Evolutionary conservation across 2,113 vertebrate genomes (phyloP).

Genomic region (Sapajus apella): DNA sequence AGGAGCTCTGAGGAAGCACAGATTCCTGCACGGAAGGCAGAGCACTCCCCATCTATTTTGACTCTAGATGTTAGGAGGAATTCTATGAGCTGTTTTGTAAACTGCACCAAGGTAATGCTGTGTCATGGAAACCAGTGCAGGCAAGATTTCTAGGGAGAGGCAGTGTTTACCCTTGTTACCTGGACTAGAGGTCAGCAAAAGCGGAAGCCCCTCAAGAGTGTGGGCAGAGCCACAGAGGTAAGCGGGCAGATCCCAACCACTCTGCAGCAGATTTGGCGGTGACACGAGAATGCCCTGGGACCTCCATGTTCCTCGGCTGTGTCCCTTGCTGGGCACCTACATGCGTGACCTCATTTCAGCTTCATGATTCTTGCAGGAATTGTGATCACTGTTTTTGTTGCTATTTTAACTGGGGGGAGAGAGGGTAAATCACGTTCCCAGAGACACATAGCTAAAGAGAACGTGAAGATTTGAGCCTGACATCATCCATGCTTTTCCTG

Average conservation of each 20-base stretch:
- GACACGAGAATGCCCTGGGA: too few relatives aligned
- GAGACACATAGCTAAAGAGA: background rate
- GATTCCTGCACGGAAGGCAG: accelerated
- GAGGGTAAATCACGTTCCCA: too few relatives aligned
- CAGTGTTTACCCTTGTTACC: background rate
- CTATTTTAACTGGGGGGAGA: background rate
- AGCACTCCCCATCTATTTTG: background rate
- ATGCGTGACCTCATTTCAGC: accelerated
- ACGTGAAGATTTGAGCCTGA: accelerated
- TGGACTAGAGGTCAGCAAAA: background rate
- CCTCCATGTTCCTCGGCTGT: background rate
- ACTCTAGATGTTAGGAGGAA: background rate
- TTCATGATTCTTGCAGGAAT: accelerated
- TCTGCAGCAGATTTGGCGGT: background rate
- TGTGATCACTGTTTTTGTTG: background rate
- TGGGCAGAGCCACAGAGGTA: background rate
- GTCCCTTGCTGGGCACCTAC: background rate
- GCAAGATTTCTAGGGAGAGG: background rate
- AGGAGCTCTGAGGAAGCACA: background rate
- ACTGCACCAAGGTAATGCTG: background rate
- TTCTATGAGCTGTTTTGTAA: background rate
- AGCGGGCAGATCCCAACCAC: accelerated
- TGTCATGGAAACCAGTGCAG: background rate
- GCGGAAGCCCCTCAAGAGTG: background rate
- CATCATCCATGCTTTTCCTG: accelerated